Evolutionary conservation across 2,888 invertebrate genomes (phyloP).

Genomic region (Leucoma salicis): DNA sequence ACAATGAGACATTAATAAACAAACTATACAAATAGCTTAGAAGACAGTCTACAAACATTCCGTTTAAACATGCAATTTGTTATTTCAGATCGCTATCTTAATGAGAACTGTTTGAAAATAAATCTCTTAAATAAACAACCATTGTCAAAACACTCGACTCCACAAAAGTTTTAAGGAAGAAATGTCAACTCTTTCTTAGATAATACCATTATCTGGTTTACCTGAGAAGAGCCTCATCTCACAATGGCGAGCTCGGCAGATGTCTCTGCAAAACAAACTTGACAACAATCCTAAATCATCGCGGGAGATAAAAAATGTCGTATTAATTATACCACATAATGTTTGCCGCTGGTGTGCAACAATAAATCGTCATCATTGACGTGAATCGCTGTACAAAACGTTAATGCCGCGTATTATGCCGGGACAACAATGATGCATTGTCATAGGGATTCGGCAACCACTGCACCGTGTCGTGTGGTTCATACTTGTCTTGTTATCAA

Average conservation of each 20-base stretch:
- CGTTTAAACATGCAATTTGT: constrained; percentile 27
- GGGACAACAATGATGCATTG: constrained; percentile 75
- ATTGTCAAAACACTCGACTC: constrained; percentile 72
- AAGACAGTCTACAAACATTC: constrained; percentile 13
- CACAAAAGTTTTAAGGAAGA: constrained; percentile 66
- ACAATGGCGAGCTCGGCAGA: constrained; percentile 72
- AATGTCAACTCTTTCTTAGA: constrained; percentile 75
- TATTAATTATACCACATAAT: constrained; percentile 64
- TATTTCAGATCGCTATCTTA: constrained; percentile 51
- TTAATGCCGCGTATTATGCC: constrained; percentile 78
- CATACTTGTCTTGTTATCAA: constrained; percentile 53
- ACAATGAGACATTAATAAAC: constrained; percentile 28
- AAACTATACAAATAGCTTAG: constrained; percentile 19
- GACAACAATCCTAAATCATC: constrained; percentile 69
- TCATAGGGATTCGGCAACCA: constrained; percentile 61
- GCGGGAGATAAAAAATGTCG: constrained; percentile 56
- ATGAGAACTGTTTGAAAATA: constrained; percentile 47
- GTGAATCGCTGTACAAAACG: constrained; percentile 75
- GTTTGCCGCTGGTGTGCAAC: constrained; percentile 54
- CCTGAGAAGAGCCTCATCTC: constrained; percentile 64
- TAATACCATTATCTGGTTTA: constrained; percentile 76
- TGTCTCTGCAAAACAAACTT: constrained; percentile 79
- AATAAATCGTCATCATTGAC: constrained; percentile 80
- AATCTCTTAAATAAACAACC: constrained; percentile 67
- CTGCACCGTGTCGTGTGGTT: constrained; percentile 45